Evolutionary conservation across 2,113 vertebrate genomes (phyloP).

Genomic region (Protobothrops flavoviridis): DNA sequence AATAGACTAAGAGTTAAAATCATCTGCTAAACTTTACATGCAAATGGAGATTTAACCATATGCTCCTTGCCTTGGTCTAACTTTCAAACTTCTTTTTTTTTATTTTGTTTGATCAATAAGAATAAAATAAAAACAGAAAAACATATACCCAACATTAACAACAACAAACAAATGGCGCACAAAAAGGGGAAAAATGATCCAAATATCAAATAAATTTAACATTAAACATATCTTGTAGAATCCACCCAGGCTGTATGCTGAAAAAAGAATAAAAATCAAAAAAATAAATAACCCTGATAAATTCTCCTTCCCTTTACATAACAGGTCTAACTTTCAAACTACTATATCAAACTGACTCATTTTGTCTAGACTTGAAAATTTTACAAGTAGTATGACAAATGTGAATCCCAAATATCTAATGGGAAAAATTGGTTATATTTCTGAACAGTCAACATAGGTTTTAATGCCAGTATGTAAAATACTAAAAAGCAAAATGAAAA

Average conservation of each 20-base stretch:
- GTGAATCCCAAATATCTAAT: not conserved
- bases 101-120: not conserved
- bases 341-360: not conserved
- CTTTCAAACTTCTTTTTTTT: not conserved
- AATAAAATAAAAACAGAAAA: not conserved
- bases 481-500: not conserved
- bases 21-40: not conserved
- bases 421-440: not conserved
- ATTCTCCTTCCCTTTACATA: not conserved
- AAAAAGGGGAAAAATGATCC: not conserved
- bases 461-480: not conserved
- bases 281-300: too few relatives aligned
- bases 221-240: not conserved
- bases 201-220: not conserved
- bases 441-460: not conserved
- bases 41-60: not conserved
- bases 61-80: not conserved
- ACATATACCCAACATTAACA: not conserved
- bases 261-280: too few relatives aligned
- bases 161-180: not conserved
- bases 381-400: not conserved
- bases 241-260: too few relatives aligned
- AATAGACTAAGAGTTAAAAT: not conserved
- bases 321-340: not conserved
- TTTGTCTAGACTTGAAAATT: not conserved